These are phyloP conservation scores for Echeneis naucrates DNA, from an alignment of 2,797 vertebrate species.

Conservation along the genomic window DNA sequence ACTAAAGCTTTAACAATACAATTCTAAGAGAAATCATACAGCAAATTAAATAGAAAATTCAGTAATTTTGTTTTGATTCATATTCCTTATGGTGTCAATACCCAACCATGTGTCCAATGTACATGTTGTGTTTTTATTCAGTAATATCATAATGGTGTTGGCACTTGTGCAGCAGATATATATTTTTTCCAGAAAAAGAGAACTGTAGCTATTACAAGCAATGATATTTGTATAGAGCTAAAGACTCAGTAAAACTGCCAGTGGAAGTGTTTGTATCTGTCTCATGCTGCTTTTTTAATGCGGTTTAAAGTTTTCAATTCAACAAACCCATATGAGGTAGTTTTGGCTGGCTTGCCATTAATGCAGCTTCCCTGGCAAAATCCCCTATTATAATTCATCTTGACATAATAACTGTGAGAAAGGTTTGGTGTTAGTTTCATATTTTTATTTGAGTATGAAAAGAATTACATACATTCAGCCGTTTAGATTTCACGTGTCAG, in stretches of 20 bases:
- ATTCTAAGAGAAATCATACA: background rate
- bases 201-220: background rate
- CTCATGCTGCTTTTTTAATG: background rate
- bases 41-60: background rate
- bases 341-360: background rate
- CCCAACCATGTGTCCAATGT: background rate
- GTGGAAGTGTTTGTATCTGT: background rate
- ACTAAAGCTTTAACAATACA: background rate
- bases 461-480: background rate
- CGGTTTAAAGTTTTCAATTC: slow-evolving; percentile 2
- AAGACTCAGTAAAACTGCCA: slow-evolving; percentile 5
- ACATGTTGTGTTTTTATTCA: background rate
- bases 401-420: background rate
- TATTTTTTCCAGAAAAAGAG: slow-evolving; percentile 22
- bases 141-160: background rate
- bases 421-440: background rate
- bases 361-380: background rate
- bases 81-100: background rate
- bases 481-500: background rate
- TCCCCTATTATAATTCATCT: background rate
- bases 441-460: background rate
- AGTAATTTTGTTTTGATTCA: slow-evolving; percentile 6
- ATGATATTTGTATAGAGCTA: background rate
- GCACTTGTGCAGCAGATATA: background rate
- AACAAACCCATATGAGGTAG: too few species aligned